phyloP scores from a whole-genome alignment of 2,113 vertebrate genomes.

The Bujurquina vittata region DNA sequence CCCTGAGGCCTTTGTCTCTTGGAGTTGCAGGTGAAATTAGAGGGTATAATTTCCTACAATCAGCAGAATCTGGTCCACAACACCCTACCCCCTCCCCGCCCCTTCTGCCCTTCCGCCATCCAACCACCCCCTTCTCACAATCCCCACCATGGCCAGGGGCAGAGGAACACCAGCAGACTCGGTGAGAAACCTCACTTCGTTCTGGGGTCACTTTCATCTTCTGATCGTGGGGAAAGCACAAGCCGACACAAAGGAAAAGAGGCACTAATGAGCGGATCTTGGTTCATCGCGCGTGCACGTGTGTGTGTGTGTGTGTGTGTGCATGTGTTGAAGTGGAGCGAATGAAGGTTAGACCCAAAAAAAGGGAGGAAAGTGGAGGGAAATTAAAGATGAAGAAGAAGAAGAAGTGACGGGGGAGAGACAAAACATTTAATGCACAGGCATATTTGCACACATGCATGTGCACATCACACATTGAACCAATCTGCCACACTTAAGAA shows the following conservation, averaged over 20 bases:
- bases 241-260: slow-evolving; percentile 43
- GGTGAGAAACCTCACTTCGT: slow-evolving; percentile 45
- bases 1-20: slow-evolving; percentile 69
- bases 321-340: slow-evolving; percentile 26
- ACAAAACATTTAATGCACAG: slow-evolving; percentile 37
- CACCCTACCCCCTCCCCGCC: slow-evolving; percentile 1
- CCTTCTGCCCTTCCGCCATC: slow-evolving; percentile 23
- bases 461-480: slow-evolving; percentile 48
- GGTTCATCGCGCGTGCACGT: slow-evolving; percentile 21
- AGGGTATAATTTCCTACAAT: slow-evolving; percentile 78
- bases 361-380: slow-evolving; percentile 1
- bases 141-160: slow-evolving; percentile 56
- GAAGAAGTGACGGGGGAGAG: slow-evolving; percentile 18
- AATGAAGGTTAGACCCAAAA: slow-evolving; percentile 28
- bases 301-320: not conserved
- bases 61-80: slow-evolving; percentile 73
- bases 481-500: slow-evolving; percentile 78
- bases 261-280: slow-evolving; percentile 56
- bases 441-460: slow-evolving; percentile 5
- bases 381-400: slow-evolving; percentile 10
- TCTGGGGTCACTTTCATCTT: slow-evolving; percentile 73
- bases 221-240: slow-evolving; percentile 47
- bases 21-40: slow-evolving; percentile 75
- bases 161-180: slow-evolving; percentile 62
- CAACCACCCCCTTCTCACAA: slow-evolving; percentile 25